Conservation (phyloP, 2,888 invertebrate species). For the Ormyrus nitidulus region DNA sequence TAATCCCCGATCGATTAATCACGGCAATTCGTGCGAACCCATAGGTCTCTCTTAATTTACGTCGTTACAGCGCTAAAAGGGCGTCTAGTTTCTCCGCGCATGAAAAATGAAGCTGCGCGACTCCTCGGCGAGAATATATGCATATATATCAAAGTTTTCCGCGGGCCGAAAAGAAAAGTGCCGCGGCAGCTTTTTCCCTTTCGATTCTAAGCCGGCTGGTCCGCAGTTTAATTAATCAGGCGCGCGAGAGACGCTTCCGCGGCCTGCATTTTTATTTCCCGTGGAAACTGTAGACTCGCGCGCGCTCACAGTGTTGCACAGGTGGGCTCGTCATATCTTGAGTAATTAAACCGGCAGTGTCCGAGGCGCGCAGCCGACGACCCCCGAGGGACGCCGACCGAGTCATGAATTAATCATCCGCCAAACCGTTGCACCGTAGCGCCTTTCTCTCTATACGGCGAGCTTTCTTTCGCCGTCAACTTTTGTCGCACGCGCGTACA, state of each 20-base stretch:
- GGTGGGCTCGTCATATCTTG: constrained; percentile 69
- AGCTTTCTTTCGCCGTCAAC: constrained; percentile 36
- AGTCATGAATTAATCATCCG: constrained; percentile 70
- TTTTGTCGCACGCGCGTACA: constrained; percentile 18
- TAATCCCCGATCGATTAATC: constrained; percentile 47
- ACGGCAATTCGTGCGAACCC: not conserved
- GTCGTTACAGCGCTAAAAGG: constrained; percentile 38
- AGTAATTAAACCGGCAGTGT: constrained; percentile 70
- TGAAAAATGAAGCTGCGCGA: constrained; percentile 39
- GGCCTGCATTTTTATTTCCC: constrained; percentile 2
- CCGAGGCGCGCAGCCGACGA: constrained; percentile 58
- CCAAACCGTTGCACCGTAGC: constrained; percentile 59
- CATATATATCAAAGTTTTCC: too few species aligned
- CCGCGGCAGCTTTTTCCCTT: not conserved
- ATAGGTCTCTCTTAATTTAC: constrained; percentile 44
- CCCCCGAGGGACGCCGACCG: constrained; percentile 56
- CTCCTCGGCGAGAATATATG: not conserved
- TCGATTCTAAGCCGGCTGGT: constrained; percentile 48
- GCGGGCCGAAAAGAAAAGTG: too few species aligned
- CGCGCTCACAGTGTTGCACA: constrained; percentile 53
- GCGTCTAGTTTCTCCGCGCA: constrained; percentile 2
- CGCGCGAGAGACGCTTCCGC: not conserved
- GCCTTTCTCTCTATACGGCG: constrained; percentile 55
- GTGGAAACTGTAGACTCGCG: constrained; percentile 2
- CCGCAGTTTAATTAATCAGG: constrained; percentile 52